phyloP scores from a whole-genome alignment of 2,888 invertebrate genomes.

The Slavum lentiscoides region DNA sequence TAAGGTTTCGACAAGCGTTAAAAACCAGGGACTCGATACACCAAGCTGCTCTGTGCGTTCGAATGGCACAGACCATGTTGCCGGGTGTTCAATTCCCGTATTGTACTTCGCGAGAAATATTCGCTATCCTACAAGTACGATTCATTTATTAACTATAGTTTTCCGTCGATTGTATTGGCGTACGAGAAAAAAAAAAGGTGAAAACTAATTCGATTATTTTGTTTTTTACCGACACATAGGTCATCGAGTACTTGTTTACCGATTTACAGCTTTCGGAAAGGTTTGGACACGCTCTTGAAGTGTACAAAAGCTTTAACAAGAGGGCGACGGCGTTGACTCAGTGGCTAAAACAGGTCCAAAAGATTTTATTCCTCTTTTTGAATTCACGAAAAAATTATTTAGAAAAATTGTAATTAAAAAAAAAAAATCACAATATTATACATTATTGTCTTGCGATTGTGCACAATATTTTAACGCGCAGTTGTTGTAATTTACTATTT shows the following conservation, averaged over 20 bases:
- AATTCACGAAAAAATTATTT: neutral
- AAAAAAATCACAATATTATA: neutral
- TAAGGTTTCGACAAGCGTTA: constrained; percentile 57
- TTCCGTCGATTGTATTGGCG: neutral
- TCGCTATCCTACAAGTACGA: constrained; percentile 57
- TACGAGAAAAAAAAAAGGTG: neutral
- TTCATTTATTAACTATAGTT: too few species aligned
- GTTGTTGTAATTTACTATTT: too few species aligned
- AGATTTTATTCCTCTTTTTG: neutral
- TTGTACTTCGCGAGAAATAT: constrained; percentile 58
- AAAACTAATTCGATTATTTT: neutral
- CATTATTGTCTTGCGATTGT: too few species aligned
- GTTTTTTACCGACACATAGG: constrained; percentile 55
- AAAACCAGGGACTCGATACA: constrained; percentile 58
- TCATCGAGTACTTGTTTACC: constrained; percentile 58
- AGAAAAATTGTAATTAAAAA: neutral
- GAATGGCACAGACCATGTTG: constrained; percentile 57
- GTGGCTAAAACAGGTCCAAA: constrained; percentile 57
- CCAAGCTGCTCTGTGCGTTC: constrained; percentile 58
- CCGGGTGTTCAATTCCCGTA: constrained; percentile 58
- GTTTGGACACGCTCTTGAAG: constrained; percentile 57
- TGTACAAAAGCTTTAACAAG: constrained; percentile 58
- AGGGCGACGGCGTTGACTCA: constrained; percentile 57
- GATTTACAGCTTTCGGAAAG: constrained; percentile 58
- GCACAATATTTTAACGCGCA: too few species aligned